Base-by-base conservation (phyloP, 1,140 invertebrate genomes). In the Pogonomyrmex californicus region DNA sequence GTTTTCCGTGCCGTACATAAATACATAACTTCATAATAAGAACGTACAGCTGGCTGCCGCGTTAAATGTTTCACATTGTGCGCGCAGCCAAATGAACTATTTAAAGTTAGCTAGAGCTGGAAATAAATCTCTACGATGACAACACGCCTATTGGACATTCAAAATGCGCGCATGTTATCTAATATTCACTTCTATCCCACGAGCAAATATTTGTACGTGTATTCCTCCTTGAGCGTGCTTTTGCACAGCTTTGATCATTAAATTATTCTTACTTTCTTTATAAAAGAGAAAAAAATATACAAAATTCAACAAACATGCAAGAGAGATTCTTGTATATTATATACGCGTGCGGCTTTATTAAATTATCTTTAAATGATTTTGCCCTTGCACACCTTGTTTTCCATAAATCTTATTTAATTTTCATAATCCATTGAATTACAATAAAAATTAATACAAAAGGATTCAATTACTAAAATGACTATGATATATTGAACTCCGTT, bases 21-120 rank as follows among this genome's bases (percentile, higher is more conserved):
- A 83, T 83, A 73, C 71, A 83, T 83, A 83, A 73, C 62, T 83
- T 82, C 38, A 73, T 83, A 83, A 83, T 73, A 83, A 75, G 79
- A 83, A 38, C 68, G 56, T 83, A 33, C 36, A 73, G 56, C 54
- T 83, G 70, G 79, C 79, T 83, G 41, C 54, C 66, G 54, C 68
- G 68, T 73, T 83, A 83, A 83, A 63, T 73, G 68, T 60, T 75
- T 75, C 68, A 38, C 79, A 82, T 82, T 82, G 38, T 70, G 56
- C 68, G 33, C 79, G 68, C 68, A 23, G 79, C 68, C 68, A 75
- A 75, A 83, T 73, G 68, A 82, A 83, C 79, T 83, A 83, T 83
- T 83, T 83, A 60, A 73, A 83, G 79, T 82, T 82, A 17, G 68
- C 79, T 83, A 83, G 79, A 75, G 79, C 79, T 83, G 79, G 54